phyloP scores from a whole-genome alignment of 1,140 invertebrate species.

The Sinella curviseta region DNA sequence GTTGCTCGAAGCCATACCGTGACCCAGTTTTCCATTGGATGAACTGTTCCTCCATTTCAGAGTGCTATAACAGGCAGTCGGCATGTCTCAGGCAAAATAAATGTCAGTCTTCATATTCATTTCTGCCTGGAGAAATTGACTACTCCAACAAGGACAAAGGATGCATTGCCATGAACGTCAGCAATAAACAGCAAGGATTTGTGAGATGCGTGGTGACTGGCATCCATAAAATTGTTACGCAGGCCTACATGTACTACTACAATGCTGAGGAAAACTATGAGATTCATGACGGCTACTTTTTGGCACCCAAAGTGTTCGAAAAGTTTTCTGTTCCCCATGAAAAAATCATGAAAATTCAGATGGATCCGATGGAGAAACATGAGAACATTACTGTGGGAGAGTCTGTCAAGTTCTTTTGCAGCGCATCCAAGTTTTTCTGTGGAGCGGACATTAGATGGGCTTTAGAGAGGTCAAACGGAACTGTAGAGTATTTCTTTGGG shows the following conservation, averaged over 20 bases:
- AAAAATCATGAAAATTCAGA: conserved; percentile 34
- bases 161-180: conserved; percentile 30
- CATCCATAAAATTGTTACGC: conserved; percentile 35
- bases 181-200: conserved; percentile 29
- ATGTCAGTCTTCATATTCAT: conserved; percentile 10
- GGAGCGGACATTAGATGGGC: conserved; percentile 27
- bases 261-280: conserved; percentile 29
- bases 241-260: conserved; percentile 36
- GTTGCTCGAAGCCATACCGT: conserved; percentile 32
- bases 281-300: conserved; percentile 33
- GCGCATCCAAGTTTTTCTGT: conserved; percentile 33
- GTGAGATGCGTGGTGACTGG: conserved; percentile 33
- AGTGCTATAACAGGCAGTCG: conserved; percentile 29
- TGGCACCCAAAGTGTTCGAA: conserved; percentile 34
- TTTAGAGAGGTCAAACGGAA: conserved; percentile 31
- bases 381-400: conserved; percentile 31
- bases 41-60: conserved; percentile 33
- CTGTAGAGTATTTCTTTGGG: background rate
- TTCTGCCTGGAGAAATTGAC: background rate
- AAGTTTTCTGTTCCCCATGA: conserved; percentile 31
- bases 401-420: conserved; percentile 11
- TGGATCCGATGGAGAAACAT: background rate
- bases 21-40: conserved; percentile 33
- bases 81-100: conserved; percentile 27
- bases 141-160: conserved; percentile 5